phyloP scores from a whole-genome alignment of 2,113 vertebrate genomes.

The Hipposideros armiger region DNA sequence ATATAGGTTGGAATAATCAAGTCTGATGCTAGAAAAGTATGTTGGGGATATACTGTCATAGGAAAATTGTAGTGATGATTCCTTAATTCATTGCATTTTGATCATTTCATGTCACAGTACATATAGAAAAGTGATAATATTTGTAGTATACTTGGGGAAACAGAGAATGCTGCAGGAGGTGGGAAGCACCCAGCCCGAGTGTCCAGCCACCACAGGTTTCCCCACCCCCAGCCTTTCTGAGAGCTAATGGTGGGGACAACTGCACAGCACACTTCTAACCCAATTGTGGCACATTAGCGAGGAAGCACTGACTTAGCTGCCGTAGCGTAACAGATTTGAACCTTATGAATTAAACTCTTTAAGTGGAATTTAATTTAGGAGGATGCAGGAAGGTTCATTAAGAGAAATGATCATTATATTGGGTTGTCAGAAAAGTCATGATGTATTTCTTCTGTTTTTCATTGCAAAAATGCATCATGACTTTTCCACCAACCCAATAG shows the following conservation, averaged over 20 bases:
- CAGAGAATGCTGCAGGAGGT: background rate
- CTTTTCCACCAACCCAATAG: background rate
- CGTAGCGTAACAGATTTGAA: background rate
- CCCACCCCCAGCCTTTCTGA: background rate
- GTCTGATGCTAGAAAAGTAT: background rate
- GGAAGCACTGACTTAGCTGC: background rate
- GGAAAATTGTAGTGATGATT: background rate
- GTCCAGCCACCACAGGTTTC: background rate
- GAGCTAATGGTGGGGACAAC: background rate
- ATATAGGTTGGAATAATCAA: background rate
- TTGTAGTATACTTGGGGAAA: background rate
- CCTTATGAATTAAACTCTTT: background rate
- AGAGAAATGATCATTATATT: constrained; percentile 13
- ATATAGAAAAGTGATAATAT: background rate
- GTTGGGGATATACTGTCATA: background rate
- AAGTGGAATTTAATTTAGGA: constrained; percentile 29
- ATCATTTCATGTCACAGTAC: background rate
- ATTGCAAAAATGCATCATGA: no score
- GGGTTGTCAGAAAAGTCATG: no score
- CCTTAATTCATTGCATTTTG: background rate
- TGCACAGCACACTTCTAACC: background rate
- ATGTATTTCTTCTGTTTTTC: no score
- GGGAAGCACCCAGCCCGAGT: background rate
- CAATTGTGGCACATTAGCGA: background rate
- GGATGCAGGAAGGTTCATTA: background rate